Percentiles rank a stretch among this genome's conserved stretches.
These are phyloP conservation scores for Chrysomallon squamiferum DNA, from an alignment of 1,140 invertebrate genomes.

Conservation along the genomic window DNA sequence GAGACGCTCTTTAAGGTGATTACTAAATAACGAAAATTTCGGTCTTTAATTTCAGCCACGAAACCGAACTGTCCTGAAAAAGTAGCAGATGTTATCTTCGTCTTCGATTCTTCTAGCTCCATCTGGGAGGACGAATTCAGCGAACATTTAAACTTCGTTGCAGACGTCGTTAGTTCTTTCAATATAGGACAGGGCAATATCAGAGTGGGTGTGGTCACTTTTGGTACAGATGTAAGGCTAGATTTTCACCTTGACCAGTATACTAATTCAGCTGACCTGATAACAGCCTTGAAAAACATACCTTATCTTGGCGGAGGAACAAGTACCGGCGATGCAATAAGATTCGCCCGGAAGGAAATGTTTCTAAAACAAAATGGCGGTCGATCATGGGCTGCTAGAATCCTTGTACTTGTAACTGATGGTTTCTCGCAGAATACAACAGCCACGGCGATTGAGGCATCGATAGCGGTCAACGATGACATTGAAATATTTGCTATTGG, in stretches of 20 bases:
- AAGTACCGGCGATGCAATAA: conserved; percentile 13
- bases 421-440: conserved; percentile 30
- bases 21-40: no score
- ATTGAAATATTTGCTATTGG: conserved; percentile 41
- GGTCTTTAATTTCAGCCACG: no score
- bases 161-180: conserved; percentile 32
- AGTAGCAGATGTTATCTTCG: conserved; percentile 45
- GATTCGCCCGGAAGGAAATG: conserved; percentile 23
- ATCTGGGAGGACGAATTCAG: conserved; percentile 34
- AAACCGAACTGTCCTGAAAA: conserved; percentile 28
- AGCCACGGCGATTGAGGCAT: conserved; percentile 25
- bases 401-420: conserved; percentile 45
- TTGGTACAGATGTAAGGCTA: conserved; percentile 18
- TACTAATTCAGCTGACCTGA: conserved; percentile 14
- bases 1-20: no score
- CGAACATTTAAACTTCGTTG: conserved; percentile 33
- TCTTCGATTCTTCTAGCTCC: conserved; percentile 42
- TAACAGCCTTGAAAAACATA: conserved; percentile 26
- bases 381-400: conserved; percentile 28
- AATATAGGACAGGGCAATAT: conserved; percentile 27
- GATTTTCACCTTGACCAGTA: conserved; percentile 25
- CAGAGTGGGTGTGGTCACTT: conserved; percentile 31
- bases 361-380: conserved; percentile 32
- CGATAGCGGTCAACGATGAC: conserved; percentile 17
- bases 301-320: neutral